Percentiles rank a stretch among this genome's conserved stretches.
phyloP scores from a whole-genome alignment of 1,140 invertebrate genomes.

The Drosophila ficusphila region DNA sequence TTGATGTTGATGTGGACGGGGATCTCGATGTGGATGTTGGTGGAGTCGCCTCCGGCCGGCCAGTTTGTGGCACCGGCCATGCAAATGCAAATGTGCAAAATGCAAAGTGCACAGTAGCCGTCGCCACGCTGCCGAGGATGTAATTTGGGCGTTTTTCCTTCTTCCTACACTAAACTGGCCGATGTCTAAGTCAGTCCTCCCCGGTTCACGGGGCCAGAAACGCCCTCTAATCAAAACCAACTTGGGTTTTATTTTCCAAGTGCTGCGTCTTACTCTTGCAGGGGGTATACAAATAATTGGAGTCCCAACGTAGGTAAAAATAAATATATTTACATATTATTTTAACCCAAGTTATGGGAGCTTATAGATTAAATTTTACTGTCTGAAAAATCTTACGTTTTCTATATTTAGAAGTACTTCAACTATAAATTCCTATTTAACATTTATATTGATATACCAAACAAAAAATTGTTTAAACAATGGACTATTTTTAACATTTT shows the following conservation, averaged over 20 bases:
- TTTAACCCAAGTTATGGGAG: too few species aligned
- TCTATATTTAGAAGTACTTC: too few species aligned
- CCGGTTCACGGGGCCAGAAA: constrained; percentile 23
- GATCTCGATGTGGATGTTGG: constrained; percentile 16
- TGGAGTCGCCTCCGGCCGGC: constrained; percentile 50
- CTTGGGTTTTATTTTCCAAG: constrained; percentile 27
- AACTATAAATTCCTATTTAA: too few species aligned
- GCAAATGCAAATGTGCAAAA: constrained; percentile 65
- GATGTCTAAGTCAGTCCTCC: constrained; percentile 29
- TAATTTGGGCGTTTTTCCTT: constrained; percentile 55
- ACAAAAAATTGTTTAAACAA: too few species aligned
- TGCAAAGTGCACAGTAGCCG: constrained; percentile 56
- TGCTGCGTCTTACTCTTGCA: not conserved
- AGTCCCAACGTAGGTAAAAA: not conserved
- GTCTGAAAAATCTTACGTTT: too few species aligned
- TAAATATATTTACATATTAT: too few species aligned
- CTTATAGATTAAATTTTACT: too few species aligned
- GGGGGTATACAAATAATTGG: not conserved
- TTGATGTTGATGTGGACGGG: too few species aligned
- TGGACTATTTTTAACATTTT: too few species aligned
- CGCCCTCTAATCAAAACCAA: constrained; percentile 61
- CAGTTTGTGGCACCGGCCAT: constrained; percentile 62
- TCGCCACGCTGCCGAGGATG: constrained; percentile 17
- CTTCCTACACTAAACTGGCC: constrained; percentile 53
- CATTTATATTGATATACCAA: too few species aligned